Base-by-base conservation (phyloP, 1,140 invertebrate species). In the Oedothorax gibbosus region DNA sequence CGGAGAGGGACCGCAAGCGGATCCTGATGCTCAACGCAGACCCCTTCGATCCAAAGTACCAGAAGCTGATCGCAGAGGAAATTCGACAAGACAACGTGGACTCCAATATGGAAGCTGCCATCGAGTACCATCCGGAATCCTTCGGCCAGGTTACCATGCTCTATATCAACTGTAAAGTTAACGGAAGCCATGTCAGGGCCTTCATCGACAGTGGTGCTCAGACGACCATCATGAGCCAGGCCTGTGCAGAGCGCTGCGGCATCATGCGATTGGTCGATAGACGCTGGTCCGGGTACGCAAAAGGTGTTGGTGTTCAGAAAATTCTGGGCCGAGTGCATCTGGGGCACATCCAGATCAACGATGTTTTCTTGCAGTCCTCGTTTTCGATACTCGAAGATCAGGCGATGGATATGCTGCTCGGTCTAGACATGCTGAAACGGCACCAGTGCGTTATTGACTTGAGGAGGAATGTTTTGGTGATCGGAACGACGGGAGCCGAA, bases 351-450 rank as follows among this genome's bases (percentile, higher is more conserved):
- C 95, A 98, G 90, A 99, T 99, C 86, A 96, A 96, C 87, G 94
- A 94, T 87, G 96, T 97, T 89, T 97, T 96, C 91, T 91, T 99
- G 11, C 96, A 97, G 3, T 97, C 97, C 2, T 98, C 97, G 7
- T 99, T 99, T 90, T 98, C 96, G 49, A 97, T 99, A n/a, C 91
- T 99, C 21, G 96, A 98, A 90, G 95, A 99, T 87, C 98, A 99
- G 89, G 95, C 96, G 6, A 99, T 99, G 97, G 98, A 99, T 88
- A 99, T 99, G 96, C 90, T 99, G 20, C 91, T 99, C 7, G 98
- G 98, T 0, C 92, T 99, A 51, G 98, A 99, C 89, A 99, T 99
- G 97, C 91, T 99, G 0, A 98, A 97, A 91, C 91, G 98, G 87
- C 98, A 99, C 92, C 96, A 97, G 91, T 99, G 98, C 92, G 94